Evolutionary conservation across 1,140 invertebrate species (phyloP), one percentile per base, ranked within the genome.

Genomic region (Conus ventricosus): DNA sequence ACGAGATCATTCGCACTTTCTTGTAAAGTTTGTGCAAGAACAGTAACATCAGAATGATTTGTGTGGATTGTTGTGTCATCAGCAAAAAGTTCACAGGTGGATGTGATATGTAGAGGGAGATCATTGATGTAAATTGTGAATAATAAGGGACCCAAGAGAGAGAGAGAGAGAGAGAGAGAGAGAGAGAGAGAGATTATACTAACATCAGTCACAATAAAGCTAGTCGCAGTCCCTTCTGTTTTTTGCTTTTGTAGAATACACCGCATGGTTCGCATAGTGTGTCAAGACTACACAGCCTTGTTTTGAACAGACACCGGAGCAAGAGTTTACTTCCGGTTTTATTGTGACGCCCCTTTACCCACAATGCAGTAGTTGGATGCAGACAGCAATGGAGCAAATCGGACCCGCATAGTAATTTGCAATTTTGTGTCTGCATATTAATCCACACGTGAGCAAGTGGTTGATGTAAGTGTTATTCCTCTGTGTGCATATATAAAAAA

Each of bases 321-420:
- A 15, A 8, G 15, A 60, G 27, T 75, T 20, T 85, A 85, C 84
- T 85, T 85, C 84, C 84, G 84, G 25, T 75, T 51, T 54, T 17
- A 20, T 13, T 20, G 71, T n/a, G 39, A 71, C 85, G 85, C 85
- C 85, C 85, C 85, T 87, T 87, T 87, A 87, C 85, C 85, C 85
- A 87, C 71, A 87, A 78, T 87, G 85, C 85, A 78, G 5, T 25
- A 13, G 10, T 63, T 17, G 55, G 82, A 84, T 84, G 82, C 82
- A 84, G 82, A 84, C 55, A 84, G 82, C 82, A 84, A 54, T 17
- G 57, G 82, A 84, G 20, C 25, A 51, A n/a, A 60, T 84, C 51
- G 54, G 55, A 57, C 8, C n/a, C 57, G 82, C 82, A 84, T 84
- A 60, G 82, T 84, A 84, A 84, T 84, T 84, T 84, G 82, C 20